Evolutionary conservation across 2,113 vertebrate species (phyloP).

Genomic region (Coregonus clupeaformis): DNA sequence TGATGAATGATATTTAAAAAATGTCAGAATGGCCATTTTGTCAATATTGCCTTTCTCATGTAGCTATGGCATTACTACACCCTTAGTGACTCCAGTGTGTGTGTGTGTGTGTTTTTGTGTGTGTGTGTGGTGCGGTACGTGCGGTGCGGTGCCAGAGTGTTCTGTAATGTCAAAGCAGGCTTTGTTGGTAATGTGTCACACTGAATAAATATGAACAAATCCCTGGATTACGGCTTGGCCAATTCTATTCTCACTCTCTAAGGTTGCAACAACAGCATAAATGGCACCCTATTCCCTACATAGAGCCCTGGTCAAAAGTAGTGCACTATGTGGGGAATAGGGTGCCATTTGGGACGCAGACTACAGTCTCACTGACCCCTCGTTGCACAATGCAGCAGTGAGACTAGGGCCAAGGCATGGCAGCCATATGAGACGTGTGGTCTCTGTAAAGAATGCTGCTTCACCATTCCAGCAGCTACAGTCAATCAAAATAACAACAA

Average conservation of each 20-base stretch:
- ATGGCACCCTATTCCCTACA: neutral
- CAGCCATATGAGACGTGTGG: slow-evolving; percentile 1
- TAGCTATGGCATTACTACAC: neutral
- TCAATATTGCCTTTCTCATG: neutral
- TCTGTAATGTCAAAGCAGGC: slow-evolving; percentile 2
- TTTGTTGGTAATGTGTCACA: slow-evolving; percentile 31
- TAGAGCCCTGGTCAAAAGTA: too few species aligned
- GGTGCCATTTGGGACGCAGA: too few species aligned
- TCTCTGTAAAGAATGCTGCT: slow-evolving; percentile 6
- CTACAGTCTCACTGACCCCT: too few species aligned
- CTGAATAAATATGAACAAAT: slow-evolving; percentile 53
- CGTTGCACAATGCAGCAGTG: too few species aligned
- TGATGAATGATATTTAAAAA: too few species aligned
- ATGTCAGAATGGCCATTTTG: neutral
- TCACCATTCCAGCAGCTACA: slow-evolving; percentile 9
- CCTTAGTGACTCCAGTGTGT: neutral
- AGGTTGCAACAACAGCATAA: slow-evolving; percentile 24
- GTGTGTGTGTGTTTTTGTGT: too few species aligned
- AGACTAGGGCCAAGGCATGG: too few species aligned
- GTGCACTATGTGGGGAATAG: too few species aligned
- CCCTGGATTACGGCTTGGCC: slow-evolving; percentile 43
- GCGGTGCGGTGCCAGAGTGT: slow-evolving; percentile 7
- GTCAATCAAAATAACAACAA: slow-evolving; percentile 30
- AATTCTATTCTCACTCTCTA: slow-evolving; percentile 44
- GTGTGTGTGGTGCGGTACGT: too few species aligned